phyloP scores from a whole-genome alignment of 1,140 invertebrate species.

The Drosophila pectinifera region DNA sequence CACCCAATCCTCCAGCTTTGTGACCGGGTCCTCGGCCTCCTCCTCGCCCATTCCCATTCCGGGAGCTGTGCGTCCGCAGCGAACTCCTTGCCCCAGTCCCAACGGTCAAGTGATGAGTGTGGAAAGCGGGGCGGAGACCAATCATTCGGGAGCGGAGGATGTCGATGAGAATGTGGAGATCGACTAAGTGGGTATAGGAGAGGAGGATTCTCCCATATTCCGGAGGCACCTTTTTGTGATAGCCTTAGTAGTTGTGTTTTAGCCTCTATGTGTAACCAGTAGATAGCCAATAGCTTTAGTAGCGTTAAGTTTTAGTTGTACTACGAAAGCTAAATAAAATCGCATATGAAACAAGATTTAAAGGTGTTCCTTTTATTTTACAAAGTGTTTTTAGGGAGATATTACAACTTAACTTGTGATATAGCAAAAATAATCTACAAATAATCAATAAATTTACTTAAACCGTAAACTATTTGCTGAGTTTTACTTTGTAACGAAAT shows the following conservation, averaged over 20 bases:
- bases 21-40: conserved; percentile 71
- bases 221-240: conserved; percentile 61
- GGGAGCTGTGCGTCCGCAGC: conserved; percentile 33
- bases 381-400: neutral
- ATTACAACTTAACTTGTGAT: accelerated
- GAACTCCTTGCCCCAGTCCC: conserved; percentile 62
- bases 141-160: conserved; percentile 65
- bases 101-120: conserved; percentile 37
- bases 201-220: neutral
- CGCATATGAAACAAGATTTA: conserved; percentile 12
- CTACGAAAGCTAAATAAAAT: conserved; percentile 53
- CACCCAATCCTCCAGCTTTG: conserved; percentile 52
- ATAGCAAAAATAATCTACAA: neutral
- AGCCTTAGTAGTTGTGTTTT: conserved; percentile 54
- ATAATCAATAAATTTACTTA: neutral
- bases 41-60: conserved; percentile 61
- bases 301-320: conserved; percentile 68
- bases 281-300: conserved; percentile 68
- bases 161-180: conserved; percentile 84
- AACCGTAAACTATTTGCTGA: neutral
- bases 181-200: conserved; percentile 54
- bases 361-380: neutral
- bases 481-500: neutral
- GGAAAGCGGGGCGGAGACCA: conserved; percentile 69
- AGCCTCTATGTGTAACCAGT: conserved; percentile 35